These are phyloP conservation scores for Ceraclea dissimilis DNA, from an alignment of 2,888 invertebrate species.

Conservation along the genomic window DNA sequence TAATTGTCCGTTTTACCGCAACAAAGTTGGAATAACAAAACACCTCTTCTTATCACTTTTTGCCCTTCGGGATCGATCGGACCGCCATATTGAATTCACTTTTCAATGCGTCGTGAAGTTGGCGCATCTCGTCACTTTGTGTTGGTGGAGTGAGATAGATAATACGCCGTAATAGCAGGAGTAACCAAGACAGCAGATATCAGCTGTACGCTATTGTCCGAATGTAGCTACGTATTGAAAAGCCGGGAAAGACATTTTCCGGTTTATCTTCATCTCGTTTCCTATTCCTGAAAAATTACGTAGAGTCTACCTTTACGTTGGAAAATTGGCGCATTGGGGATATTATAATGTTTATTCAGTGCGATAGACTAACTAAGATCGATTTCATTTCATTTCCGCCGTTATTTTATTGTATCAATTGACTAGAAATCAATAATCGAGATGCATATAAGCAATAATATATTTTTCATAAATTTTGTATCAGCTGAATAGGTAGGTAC, in stretches of 20 bases:
- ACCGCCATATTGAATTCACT: conserved; percentile 21
- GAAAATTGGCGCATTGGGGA: too few species aligned
- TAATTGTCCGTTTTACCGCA: conserved; percentile 4
- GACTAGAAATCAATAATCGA: too few species aligned
- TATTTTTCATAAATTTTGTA: too few species aligned
- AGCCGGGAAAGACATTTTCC: conserved; percentile 10
- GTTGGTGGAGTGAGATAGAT: background rate
- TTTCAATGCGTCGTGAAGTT: conserved; percentile 23
- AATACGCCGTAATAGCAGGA: background rate
- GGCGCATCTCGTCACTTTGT: conserved; percentile 15
- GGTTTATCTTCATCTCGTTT: background rate
- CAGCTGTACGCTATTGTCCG: conserved; percentile 19
- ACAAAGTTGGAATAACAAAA: conserved; percentile 16
- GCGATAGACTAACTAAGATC: too few species aligned
- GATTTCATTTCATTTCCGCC: too few species aligned
- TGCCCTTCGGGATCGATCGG: conserved; percentile 18
- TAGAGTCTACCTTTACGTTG: background rate
- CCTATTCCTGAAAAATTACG: background rate
- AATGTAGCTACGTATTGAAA: conserved; percentile 14
- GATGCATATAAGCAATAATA: too few species aligned
- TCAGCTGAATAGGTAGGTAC: too few species aligned
- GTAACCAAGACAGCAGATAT: conserved; percentile 3
- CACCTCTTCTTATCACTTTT: conserved; percentile 15
- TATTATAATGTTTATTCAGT: too few species aligned
- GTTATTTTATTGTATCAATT: too few species aligned